phyloP scores from a whole-genome alignment of 2,113 vertebrate species.

The Pelecanus crispus region DNA sequence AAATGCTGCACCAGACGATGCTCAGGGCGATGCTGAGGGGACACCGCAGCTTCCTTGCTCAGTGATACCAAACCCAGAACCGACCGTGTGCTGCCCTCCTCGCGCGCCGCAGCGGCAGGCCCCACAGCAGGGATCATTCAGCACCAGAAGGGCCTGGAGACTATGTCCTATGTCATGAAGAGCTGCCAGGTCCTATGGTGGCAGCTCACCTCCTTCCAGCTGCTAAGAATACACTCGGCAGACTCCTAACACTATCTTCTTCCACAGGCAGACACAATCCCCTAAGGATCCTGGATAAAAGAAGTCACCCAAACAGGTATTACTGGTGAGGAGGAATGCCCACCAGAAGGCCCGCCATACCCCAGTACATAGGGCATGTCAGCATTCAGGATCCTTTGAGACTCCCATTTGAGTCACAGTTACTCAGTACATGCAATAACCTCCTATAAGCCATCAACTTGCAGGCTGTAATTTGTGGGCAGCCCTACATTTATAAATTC shows the following conservation, averaged over 20 bases:
- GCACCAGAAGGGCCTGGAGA: neutral
- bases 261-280: neutral
- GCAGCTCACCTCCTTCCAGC: neutral
- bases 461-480: neutral
- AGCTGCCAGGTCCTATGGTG: neutral
- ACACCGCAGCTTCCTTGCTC: neutral
- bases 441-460: neutral
- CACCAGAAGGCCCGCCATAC: neutral
- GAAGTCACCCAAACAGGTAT: neutral
- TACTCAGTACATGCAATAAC: neutral
- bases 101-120: fast-evolving
- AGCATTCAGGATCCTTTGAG: neutral
- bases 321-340: neutral
- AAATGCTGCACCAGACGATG: neutral
- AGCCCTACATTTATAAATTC: neutral
- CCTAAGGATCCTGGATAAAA: neutral
- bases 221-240: neutral
- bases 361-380: neutral
- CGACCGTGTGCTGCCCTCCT: neutral
- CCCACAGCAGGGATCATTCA: neutral
- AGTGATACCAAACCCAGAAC: neutral
- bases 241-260: neutral
- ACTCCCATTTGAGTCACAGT: neutral
- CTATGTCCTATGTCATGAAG: fast-evolving
- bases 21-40: fast-evolving